A percentile compares a stretch with the other conserved stretches of the same genome.
These are phyloP conservation scores for Xiphophorus couchianus DNA, from an alignment of 2,113 vertebrate species.

Conservation along the genomic window DNA sequence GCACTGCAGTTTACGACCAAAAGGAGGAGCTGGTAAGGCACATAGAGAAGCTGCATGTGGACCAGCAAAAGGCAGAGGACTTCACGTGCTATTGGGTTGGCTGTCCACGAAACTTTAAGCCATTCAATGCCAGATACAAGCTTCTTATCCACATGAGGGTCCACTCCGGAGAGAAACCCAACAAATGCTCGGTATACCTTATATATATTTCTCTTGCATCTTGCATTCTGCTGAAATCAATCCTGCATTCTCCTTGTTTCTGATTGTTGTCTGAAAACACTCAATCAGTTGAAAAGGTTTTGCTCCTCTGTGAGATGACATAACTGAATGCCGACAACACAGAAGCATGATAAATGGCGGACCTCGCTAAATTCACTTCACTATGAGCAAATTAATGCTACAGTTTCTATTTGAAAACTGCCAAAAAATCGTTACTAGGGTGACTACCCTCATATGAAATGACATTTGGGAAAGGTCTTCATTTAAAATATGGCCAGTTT, in stretches of 20 bases:
- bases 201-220: constrained; percentile 9
- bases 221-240: not conserved
- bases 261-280: not conserved
- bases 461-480: constrained; percentile 29
- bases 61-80: constrained; percentile 93
- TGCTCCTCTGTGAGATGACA: constrained; percentile 7
- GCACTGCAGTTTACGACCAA: constrained; percentile 86
- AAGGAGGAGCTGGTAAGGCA: constrained; percentile 93
- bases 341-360: constrained; percentile 35
- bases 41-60: constrained; percentile 94
- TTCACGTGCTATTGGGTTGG: constrained; percentile 95
- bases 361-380: constrained; percentile 22
- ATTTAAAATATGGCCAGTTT: constrained; percentile 42
- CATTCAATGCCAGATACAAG: constrained; percentile 97
- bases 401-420: constrained; percentile 25
- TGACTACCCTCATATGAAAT: not conserved
- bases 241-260: constrained; percentile 9
- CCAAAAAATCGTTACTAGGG: not conserved
- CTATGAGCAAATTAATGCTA: constrained; percentile 33
- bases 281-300: not conserved
- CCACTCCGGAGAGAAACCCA: constrained; percentile 98
- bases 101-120: constrained; percentile 90
- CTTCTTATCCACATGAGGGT: constrained; percentile 98
- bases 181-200: constrained; percentile 93
- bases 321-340: constrained; percentile 29